These are phyloP conservation scores for Adelosebastes latens DNA, from an alignment of 2,797 vertebrate species.

Conservation along the genomic window DNA sequence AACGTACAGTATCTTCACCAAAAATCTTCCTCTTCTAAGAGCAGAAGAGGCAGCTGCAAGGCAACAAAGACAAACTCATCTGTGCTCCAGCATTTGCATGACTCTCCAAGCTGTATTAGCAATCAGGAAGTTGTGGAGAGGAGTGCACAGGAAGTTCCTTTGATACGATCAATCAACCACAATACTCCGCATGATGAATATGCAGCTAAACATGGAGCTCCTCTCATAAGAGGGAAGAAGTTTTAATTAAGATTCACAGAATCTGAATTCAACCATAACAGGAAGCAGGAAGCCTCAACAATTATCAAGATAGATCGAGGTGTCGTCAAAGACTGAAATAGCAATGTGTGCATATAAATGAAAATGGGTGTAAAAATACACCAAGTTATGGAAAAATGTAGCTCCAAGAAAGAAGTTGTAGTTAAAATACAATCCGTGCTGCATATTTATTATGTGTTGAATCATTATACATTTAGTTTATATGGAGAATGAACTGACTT, in stretches of 20 bases:
- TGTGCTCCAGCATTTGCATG: slow-evolving; percentile 29
- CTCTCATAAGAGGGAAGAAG: slow-evolving; percentile 37
- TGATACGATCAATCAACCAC: slow-evolving; percentile 70
- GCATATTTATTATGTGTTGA: neutral
- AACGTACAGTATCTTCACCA: slow-evolving; percentile 2
- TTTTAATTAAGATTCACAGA: slow-evolving; percentile 63
- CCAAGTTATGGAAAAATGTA: neutral
- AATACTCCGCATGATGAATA: slow-evolving; percentile 64
- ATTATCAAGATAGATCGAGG: slow-evolving; percentile 28
- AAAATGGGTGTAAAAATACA: neutral
- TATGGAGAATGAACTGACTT: neutral
- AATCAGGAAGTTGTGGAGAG: slow-evolving; percentile 67
- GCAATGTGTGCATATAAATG: slow-evolving; percentile 15
- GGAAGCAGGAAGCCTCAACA: slow-evolving; percentile 56
- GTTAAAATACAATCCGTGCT: neutral
- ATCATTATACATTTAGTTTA: neutral
- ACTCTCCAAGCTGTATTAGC: slow-evolving; percentile 44
- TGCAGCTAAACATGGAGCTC: slow-evolving; percentile 46
- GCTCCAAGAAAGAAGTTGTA: neutral
- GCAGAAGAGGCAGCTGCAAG: slow-evolving; percentile 59
- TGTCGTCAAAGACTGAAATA: slow-evolving; percentile 17
- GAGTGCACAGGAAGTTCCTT: slow-evolving; percentile 61
- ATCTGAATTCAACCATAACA: slow-evolving; percentile 48
- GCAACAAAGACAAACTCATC: slow-evolving; percentile 55
- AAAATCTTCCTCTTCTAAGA: slow-evolving; percentile 15